Conservation (phyloP, 2,113 vertebrate species). For the Electrona antarctica region DNA sequence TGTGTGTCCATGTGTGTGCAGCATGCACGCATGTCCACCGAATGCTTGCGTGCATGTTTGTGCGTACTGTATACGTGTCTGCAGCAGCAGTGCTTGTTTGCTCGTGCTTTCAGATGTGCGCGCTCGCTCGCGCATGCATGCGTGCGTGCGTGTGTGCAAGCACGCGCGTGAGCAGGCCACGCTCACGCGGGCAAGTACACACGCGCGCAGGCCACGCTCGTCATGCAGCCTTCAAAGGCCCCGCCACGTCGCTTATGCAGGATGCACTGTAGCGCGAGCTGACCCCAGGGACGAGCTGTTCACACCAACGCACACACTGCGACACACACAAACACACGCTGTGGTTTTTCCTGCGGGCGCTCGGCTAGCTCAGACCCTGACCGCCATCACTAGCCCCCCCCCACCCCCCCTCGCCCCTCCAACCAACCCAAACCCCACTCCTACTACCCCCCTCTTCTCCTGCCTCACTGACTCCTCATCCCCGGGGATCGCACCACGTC, state of each 20-base stretch:
- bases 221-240: too few relatives aligned
- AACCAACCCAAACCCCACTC: not conserved
- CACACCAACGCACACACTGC: conserved; percentile 28
- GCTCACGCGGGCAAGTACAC: too few relatives aligned
- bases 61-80: too few relatives aligned
- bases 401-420: conserved; percentile 14
- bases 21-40: not conserved
- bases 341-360: conserved; percentile 64
- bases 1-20: conserved; percentile 1
- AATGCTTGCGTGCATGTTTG: too few relatives aligned
- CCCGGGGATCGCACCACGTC: conserved; percentile 48
- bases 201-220: too few relatives aligned
- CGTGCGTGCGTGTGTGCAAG: too few relatives aligned
- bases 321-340: conserved; percentile 57
- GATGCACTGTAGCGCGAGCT: conserved; percentile 36
- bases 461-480: conserved; percentile 31
- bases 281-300: conserved; percentile 54
- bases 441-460: conserved; percentile 5
- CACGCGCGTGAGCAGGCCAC: too few relatives aligned
- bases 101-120: too few relatives aligned
- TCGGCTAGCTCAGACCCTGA: conserved; percentile 60
- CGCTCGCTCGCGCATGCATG: too few relatives aligned
- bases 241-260: conserved; percentile 43
- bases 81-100: too few relatives aligned
- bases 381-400: conserved; percentile 41